Base-by-base conservation (phyloP, 2,797 vertebrate genomes). In the Lindbergichthys nudifrons region DNA sequence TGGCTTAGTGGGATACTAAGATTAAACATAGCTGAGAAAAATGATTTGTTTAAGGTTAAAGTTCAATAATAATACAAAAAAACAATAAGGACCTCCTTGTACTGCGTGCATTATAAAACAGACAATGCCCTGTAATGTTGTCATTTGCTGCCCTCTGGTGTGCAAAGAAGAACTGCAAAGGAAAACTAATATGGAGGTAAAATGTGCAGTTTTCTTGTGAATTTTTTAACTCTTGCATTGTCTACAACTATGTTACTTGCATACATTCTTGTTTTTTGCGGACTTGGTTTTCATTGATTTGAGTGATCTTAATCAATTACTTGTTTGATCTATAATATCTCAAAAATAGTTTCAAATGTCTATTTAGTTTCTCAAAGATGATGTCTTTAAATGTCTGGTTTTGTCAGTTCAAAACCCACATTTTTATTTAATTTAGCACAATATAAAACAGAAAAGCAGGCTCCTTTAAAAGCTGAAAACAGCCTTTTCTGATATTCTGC, bases 81-180 rank as follows among this genome's bases (percentile, higher is more conserved):
- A 19, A 1, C 0, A 47, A 65, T 59, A 3, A 11, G 16, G 21
- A 14, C 3, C 13, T 47, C 21, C 2, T 21, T 13, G 11, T 32
- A 19, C 32, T 9, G 32, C 2, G 8, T 12, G 5, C 16, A 21
- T 16, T n/a, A n/a, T 4, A 15, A n/a, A 68, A 23, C 21, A 53
- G 5, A 12, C 67, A 57, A 66, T 32, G 4, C 9, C 14, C 7
- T 30, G 0, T 9, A 23, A 47, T 8, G 32, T 1, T 45, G 64
- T 66, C 43, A 0, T 86, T 53, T 79, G 60, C 74, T 82, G 71
- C 74, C 68, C 64, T 63, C 80, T 80, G 23, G 61, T 83, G 85
- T 48, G 7, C 9, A 23, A 65, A 2, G 8, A 2, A 9, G 50
- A 4, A 3, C 10, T 5, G 10, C 9, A 23, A 42, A 32, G 10